A percentile compares a stretch with the other conserved stretches of the same genome.
Conservation (phyloP, 1,140 invertebrate species). For the Eciton burchellii region DNA sequence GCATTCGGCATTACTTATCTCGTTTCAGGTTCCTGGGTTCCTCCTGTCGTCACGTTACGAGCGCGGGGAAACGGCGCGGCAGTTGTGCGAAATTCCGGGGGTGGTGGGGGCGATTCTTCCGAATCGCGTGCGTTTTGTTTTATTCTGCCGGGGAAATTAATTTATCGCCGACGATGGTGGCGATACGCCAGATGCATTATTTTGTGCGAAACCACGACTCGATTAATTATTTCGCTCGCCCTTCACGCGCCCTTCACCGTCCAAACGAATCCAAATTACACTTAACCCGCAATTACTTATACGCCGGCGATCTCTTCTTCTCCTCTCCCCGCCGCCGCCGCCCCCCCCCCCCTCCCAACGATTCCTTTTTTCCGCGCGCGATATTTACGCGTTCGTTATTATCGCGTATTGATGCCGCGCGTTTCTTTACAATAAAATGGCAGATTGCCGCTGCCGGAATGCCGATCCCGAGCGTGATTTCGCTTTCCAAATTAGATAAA, state of each 20-base stretch:
- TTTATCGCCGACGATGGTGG: neutral
- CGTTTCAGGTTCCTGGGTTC: too few relatives aligned
- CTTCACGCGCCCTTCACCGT: slow-evolving; percentile 19
- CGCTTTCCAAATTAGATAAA: slow-evolving; percentile 60
- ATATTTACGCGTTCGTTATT: slow-evolving; percentile 53
- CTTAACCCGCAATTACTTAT: too few relatives aligned
- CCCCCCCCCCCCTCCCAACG: slow-evolving; percentile 12
- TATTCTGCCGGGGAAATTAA: slow-evolving; percentile 9
- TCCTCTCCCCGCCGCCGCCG: too few relatives aligned
- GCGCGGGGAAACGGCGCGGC: too few relatives aligned
- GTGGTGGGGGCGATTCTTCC: slow-evolving; percentile 7
- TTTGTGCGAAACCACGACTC: neutral
- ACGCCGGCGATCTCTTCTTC: too few relatives aligned
- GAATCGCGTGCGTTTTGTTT: neutral
- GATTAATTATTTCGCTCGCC: slow-evolving; percentile 26
- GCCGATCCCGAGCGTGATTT: slow-evolving; percentile 25
- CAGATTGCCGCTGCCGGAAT: slow-evolving; percentile 14
- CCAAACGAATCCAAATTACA: slow-evolving; percentile 17
- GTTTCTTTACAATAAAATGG: slow-evolving; percentile 56
- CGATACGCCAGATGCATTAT: slow-evolving; percentile 19
- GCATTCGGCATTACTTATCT: too few relatives aligned
- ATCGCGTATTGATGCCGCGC: slow-evolving; percentile 36
- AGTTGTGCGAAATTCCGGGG: too few relatives aligned
- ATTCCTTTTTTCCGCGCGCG: slow-evolving; percentile 41
- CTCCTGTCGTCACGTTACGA: too few relatives aligned